These are phyloP conservation scores for Caenorhabditis japonica DNA, from an alignment of 2,888 invertebrate genomes.

Conservation along the genomic window DNA sequence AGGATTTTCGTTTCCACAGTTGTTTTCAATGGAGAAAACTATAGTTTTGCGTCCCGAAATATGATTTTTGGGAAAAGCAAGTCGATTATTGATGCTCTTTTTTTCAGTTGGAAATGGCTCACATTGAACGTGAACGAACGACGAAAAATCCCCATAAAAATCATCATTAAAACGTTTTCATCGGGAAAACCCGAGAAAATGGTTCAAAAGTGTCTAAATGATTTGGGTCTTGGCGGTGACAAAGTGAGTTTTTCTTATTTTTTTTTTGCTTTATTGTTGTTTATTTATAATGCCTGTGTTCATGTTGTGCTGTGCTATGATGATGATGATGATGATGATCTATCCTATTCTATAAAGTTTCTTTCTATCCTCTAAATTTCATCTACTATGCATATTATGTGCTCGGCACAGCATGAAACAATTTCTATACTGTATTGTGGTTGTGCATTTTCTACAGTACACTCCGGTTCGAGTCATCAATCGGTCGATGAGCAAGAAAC, in stretches of 20 bases:
- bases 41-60: too few relatives aligned
- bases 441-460: constrained; percentile 62
- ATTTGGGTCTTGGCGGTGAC: constrained; percentile 91
- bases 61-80: too few relatives aligned
- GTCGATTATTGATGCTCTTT: too few relatives aligned
- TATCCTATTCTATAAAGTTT: constrained; percentile 11
- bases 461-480: constrained; percentile 66
- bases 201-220: constrained; percentile 94
- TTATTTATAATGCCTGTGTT: not conserved
- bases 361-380: constrained; percentile 8
- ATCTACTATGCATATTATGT: too few relatives aligned
- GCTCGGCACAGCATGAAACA: constrained; percentile 24
- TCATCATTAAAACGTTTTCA: constrained; percentile 93
- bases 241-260: constrained; percentile 77
- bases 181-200: constrained; percentile 99
- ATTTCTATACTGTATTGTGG: constrained; percentile 28
- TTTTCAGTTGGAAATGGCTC: constrained; percentile 96
- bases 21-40: too few relatives aligned
- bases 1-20: too few relatives aligned
- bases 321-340: constrained; percentile 3
- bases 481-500: constrained; percentile 66
- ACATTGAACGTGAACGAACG: constrained; percentile 92
- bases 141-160: constrained; percentile 90
- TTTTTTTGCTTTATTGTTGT: not conserved
- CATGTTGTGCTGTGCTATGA: constrained; percentile 45